Base-by-base conservation (phyloP, 2,888 invertebrate genomes). In the Bursaphelenchus okinawaensis region DNA sequence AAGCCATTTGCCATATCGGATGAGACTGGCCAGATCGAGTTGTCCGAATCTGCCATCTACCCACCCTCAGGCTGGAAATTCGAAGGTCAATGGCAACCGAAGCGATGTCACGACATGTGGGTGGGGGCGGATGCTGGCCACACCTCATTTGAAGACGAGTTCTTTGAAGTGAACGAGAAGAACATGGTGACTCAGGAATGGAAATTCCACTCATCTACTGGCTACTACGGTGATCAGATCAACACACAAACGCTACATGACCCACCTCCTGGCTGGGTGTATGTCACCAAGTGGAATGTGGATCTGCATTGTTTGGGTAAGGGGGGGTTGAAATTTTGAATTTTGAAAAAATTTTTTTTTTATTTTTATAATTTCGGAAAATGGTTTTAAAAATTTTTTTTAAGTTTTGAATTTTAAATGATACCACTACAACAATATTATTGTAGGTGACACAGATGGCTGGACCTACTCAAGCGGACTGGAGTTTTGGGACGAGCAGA, bases 361-460 rank as follows among this genome's bases (percentile, higher is more conserved):
- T n/a, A n/a, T n/a, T n/a, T n/a, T n/a, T n/a, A n/a, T n/a, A n/a
- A n/a, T n/a, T n/a, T n/a, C n/a, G n/a, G n/a, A n/a, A n/a, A n/a
- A n/a, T n/a, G n/a, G n/a, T n/a, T n/a, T n/a, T n/a, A n/a, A n/a
- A n/a, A n/a, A n/a, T n/a, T n/a, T n/a, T n/a, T n/a, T n/a, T n/a
- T n/a, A n/a, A n/a, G n/a, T n/a, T n/a, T n/a, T n/a, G n/a, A n/a
- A n/a, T n/a, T n/a, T n/a, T n/a, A n/a, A n/a, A n/a, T n/a, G n/a
- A n/a, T n/a, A n/a, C n/a, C n/a, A n/a, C n/a, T n/a, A n/a, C n/a
- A n/a, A n/a, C n/a, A n/a, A n/a, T n/a, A n/a, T n/a, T n/a, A n/a
- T n/a, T n/a, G n/a, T n/a, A n/a, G n/a, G n/a, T 20, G 78, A 77
- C 31, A 69, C 71, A 20, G 71, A 77, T 16, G 79, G 79, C 55